Conservation (phyloP, 1,140 invertebrate species). For the Microplitis demolitor region DNA sequence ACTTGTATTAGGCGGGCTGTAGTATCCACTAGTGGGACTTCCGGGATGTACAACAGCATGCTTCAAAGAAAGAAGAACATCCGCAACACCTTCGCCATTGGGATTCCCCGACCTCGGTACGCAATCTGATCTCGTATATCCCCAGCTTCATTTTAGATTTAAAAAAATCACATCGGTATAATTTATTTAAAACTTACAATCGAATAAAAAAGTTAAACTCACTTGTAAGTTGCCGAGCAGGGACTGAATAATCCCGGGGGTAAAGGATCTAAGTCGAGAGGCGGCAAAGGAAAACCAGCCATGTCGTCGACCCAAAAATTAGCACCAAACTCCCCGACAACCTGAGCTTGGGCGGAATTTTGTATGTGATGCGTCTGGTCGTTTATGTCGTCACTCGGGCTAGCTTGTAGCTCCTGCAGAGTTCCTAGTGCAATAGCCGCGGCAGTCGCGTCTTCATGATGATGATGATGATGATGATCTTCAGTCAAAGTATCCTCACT, state of each 20-base stretch:
- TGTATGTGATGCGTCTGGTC: slow-evolving; percentile 49
- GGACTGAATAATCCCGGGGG: slow-evolving; percentile 73
- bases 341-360: slow-evolving; percentile 48
- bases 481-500: slow-evolving; percentile 48
- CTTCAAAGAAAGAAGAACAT: slow-evolving; percentile 84
- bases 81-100: slow-evolving; percentile 73
- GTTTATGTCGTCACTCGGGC: slow-evolving; percentile 47
- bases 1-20: slow-evolving; percentile 45
- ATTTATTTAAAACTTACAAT: not conserved
- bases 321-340: slow-evolving; percentile 54
- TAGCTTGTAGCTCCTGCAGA: slow-evolving; percentile 51
- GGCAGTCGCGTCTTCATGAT: slow-evolving; percentile 9
- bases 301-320: slow-evolving; percentile 77
- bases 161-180: not conserved
- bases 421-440: slow-evolving; percentile 37
- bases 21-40: slow-evolving; percentile 60
- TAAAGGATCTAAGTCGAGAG: slow-evolving; percentile 77
- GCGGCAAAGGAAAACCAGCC: slow-evolving; percentile 77
- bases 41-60: slow-evolving; percentile 85
- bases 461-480: slow-evolving; percentile 25
- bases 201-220: slow-evolving; percentile 39
- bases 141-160: slow-evolving; percentile 45
- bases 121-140: slow-evolving; percentile 55
- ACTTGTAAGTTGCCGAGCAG: slow-evolving; percentile 74
- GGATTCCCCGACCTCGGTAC: slow-evolving; percentile 48